Evolutionary conservation across 2,797 vertebrate species (phyloP).

Genomic region (Pelochelys cantorii): DNA sequence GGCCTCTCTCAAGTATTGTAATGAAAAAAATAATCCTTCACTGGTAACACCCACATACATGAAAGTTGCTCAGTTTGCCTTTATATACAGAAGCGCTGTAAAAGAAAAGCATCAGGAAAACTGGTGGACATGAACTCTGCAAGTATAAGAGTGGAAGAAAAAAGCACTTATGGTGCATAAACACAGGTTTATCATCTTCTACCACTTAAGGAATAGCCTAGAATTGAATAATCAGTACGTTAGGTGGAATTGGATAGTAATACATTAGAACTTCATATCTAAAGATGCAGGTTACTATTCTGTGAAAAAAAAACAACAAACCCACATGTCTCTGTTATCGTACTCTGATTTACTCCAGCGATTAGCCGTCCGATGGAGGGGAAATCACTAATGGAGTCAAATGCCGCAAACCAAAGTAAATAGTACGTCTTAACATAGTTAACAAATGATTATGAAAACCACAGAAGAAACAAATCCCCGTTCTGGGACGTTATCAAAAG

Average conservation of each 20-base stretch:
- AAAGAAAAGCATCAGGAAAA: neutral
- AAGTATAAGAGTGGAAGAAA: slow-evolving; percentile 62
- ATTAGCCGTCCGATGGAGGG: slow-evolving; percentile 68
- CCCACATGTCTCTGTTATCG: slow-evolving; percentile 72
- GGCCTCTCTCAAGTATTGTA: neutral
- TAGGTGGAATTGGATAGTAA: slow-evolving; percentile 68
- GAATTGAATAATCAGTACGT: slow-evolving; percentile 73
- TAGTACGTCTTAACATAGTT: slow-evolving; percentile 59
- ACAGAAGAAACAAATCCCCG: slow-evolving; percentile 18
- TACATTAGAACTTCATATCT: slow-evolving; percentile 69
- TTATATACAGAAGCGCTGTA: neutral
- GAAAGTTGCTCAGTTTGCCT: neutral
- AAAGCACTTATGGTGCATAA: slow-evolving; percentile 67
- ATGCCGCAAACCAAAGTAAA: slow-evolving; percentile 66
- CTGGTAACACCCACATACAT: neutral
- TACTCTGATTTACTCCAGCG: slow-evolving; percentile 70
- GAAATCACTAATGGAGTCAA: slow-evolving; percentile 46
- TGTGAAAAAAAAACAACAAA: slow-evolving; percentile 69
- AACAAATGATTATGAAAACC: slow-evolving; percentile 68
- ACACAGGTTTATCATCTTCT: slow-evolving; percentile 69
- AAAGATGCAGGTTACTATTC: slow-evolving; percentile 75
- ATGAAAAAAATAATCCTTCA: neutral
- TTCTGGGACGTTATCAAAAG: slow-evolving; percentile 27
- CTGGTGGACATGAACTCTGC: slow-evolving; percentile 15
- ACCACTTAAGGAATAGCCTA: slow-evolving; percentile 66